Percentiles rank a stretch among this genome's conserved stretches.
These are phyloP conservation scores for Datnioides undecimradiatus DNA, from an alignment of 2,113 vertebrate species.

Conservation along the genomic window DNA sequence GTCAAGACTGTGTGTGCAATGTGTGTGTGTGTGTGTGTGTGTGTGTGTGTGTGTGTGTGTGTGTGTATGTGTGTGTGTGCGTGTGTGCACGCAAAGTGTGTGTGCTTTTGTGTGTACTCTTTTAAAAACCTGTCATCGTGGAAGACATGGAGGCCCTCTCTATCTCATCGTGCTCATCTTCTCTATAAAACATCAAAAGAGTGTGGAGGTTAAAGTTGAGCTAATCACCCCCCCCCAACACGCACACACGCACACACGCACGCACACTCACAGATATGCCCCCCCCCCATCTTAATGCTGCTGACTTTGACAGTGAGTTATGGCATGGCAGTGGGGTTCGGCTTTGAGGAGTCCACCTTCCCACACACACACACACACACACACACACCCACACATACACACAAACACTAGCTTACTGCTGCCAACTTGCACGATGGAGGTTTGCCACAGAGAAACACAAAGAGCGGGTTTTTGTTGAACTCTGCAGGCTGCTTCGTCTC, in stretches of 20 bases:
- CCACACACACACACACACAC: conserved; percentile 45
- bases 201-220: conserved; percentile 78
- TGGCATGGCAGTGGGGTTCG: conserved; percentile 67
- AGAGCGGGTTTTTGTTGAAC: conserved; percentile 63
- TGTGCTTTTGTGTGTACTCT: conserved; percentile 24
- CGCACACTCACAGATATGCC: conserved; percentile 30
- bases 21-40: conserved; percentile 31
- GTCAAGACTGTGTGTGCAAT: conserved; percentile 64
- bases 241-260: conserved; percentile 44
- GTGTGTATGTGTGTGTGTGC: background rate
- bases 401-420: conserved; percentile 17
- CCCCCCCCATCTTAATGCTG: conserved; percentile 46
- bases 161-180: conserved; percentile 61
- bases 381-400: conserved; percentile 55
- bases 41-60: conserved; percentile 39
- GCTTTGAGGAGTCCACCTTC: conserved; percentile 77
- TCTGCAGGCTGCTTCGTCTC: conserved; percentile 56
- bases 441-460: conserved; percentile 66
- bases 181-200: conserved; percentile 82
- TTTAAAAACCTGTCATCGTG: conserved; percentile 69
- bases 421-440: conserved; percentile 51
- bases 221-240: conserved; percentile 45
- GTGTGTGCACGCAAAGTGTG: no score
- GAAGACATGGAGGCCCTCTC: conserved; percentile 65
- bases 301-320: conserved; percentile 78